Percentiles rank a stretch among this genome's conserved stretches.
Evolutionary conservation across 2,113 vertebrate genomes (phyloP).

Genomic region (Irena cyanogastra): DNA sequence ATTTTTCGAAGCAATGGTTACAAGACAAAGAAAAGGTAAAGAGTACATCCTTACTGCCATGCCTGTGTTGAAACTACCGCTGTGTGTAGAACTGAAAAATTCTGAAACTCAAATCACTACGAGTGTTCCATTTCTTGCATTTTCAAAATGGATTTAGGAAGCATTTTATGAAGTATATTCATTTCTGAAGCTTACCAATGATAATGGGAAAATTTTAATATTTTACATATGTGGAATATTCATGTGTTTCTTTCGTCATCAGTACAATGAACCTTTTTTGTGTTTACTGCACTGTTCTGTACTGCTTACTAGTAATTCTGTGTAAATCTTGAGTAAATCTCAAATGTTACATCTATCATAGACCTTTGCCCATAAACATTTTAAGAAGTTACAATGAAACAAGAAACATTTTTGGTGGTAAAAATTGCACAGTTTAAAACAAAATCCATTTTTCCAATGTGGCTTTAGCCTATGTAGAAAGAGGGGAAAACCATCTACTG

Average conservation of each 20-base stretch:
- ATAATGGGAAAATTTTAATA: neutral
- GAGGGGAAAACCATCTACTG: neutral
- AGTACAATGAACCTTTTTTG: neutral
- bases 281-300: neutral
- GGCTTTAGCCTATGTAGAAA: neutral
- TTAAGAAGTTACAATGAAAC: neutral
- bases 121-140: neutral
- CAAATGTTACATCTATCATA: neutral
- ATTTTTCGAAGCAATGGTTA: neutral
- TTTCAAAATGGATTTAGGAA: neutral
- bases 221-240: neutral
- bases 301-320: neutral
- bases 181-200: neutral
- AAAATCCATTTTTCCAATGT: neutral
- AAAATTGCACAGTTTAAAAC: neutral
- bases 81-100: neutral
- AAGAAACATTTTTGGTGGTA: neutral
- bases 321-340: neutral
- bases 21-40: neutral
- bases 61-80: neutral
- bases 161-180: neutral
- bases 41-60: neutral
- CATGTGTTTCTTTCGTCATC: neutral
- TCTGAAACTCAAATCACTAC: neutral
- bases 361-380: neutral